Conservation (phyloP, 2,888 invertebrate genomes). For the Horisme vitalbata region DNA sequence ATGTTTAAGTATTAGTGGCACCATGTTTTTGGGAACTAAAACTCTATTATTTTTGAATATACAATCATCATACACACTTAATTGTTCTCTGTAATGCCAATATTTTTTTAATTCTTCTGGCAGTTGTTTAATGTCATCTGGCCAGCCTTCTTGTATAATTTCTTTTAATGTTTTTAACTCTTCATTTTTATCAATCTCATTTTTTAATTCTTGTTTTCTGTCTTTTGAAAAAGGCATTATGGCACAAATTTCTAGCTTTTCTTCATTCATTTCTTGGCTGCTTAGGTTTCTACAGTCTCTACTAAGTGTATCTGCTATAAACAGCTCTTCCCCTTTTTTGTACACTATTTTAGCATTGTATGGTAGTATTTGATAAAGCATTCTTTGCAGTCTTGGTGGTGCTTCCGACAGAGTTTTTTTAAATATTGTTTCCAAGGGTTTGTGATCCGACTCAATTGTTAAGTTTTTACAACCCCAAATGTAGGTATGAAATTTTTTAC, state of each 20-base stretch:
- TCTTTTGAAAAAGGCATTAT: not conserved
- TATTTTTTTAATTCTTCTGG: conserved; percentile 9
- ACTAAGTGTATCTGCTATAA: no score
- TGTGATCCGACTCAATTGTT: no score
- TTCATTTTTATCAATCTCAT: conserved; percentile 6
- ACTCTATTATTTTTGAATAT: conserved; percentile 22
- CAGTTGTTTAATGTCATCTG: conserved; percentile 13
- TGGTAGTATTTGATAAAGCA: no score
- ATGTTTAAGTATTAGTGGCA: conserved; percentile 20
- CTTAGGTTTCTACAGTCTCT: not conserved
- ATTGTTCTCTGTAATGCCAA: conserved; percentile 20
- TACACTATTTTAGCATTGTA: no score
- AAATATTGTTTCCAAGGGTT: no score
- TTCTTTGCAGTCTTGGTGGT: no score
- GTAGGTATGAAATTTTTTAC: no score
- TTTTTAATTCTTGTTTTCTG: conserved; percentile 16
- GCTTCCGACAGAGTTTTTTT: no score
- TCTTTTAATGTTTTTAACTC: conserved; percentile 15
- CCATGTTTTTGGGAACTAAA: conserved; percentile 17
- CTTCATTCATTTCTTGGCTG: conserved; percentile 18
- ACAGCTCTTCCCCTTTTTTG: no score
- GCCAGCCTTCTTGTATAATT: conserved; percentile 20
- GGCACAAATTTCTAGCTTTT: conserved; percentile 1
- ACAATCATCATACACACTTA: conserved; percentile 9
- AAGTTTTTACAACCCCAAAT: no score